Evolutionary conservation across 2,113 vertebrate genomes (phyloP), one percentile per base, ranked within the genome.

Genomic region (Coracopsis vasa): DNA sequence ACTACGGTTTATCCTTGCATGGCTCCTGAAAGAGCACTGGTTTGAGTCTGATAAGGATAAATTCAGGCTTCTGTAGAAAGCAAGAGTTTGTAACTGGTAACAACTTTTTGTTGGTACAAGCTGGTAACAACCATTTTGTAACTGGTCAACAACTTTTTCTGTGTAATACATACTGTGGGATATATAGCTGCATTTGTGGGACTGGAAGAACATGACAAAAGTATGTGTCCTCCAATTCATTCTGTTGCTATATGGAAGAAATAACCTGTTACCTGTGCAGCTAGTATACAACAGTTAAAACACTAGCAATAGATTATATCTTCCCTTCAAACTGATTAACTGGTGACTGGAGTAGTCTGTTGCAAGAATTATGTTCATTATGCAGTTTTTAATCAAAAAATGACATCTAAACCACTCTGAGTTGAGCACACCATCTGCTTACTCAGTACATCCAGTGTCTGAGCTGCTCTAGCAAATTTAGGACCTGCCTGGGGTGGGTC

Each of bases 381-480:
- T 9, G 35, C 3, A 35, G 28, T 37, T 95, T 90, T 86, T 92
- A 94, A 92, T 92, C 75, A 72, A 39, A 78, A 93, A 92, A 80
- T 94, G 50, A 45, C 47, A 90, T 86, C 83, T 91, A 78, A 92
- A 84, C 19, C 10, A 61, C 75, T 78, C 28, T 65, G 61, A 92
- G 51, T 72, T 65, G 35, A 15, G 37, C 69, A 39, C 15, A 65
- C 35, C 28, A 37, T 77, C 65, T 95, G 86, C 88, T 94, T 94
- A 89, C 48, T 88, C 70, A 60, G 83, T 92, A 29, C 35, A 72
- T 75, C 64, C 9, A 1, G 14, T 53, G 21, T n/a, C 61, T 92
- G 72, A 70, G 45, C 77, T 85, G 33, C 58, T 72, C 12, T 53
- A 79, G 31, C 44, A 88, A 72, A 92, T 86, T 84, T 62, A 95